Evolutionary conservation across 2,113 vertebrate species (phyloP).

Genomic region (Cryptoleucopteryx plumbea): DNA sequence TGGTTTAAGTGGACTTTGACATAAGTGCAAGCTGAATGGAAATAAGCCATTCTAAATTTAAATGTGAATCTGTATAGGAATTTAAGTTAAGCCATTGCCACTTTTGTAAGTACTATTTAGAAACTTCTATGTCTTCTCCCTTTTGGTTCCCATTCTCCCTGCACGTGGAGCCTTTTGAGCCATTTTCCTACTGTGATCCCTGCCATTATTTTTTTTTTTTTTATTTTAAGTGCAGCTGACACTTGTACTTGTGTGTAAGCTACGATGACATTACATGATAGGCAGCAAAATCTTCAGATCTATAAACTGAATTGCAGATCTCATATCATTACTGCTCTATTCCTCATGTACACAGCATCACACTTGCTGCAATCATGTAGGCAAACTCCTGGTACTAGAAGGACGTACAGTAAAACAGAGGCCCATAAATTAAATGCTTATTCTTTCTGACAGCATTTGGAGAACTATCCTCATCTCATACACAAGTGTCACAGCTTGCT

Average conservation of each 20-base stretch:
- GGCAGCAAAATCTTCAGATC: background rate
- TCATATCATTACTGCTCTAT: background rate
- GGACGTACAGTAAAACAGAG: background rate
- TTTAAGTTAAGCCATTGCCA: background rate
- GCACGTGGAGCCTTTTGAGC: background rate
- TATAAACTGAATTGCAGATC: background rate
- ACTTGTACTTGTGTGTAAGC: accelerated
- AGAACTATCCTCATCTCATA: background rate
- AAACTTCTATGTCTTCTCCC: background rate
- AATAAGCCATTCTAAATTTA: background rate
- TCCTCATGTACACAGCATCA: background rate
- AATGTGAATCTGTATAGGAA: background rate
- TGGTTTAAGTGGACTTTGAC: background rate
- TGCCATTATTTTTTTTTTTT: no score
- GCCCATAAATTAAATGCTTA: background rate
- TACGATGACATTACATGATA: background rate
- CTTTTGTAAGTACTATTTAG: background rate
- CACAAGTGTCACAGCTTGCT: background rate
- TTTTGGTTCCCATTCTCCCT: background rate
- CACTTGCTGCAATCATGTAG: background rate
- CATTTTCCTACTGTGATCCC: background rate
- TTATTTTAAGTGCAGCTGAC: background rate
- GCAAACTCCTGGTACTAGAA: background rate
- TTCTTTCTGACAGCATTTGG: background rate
- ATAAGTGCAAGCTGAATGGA: background rate